Evolutionary conservation across 2,888 invertebrate species (phyloP).

Genomic region (Tetragonula carbonaria): DNA sequence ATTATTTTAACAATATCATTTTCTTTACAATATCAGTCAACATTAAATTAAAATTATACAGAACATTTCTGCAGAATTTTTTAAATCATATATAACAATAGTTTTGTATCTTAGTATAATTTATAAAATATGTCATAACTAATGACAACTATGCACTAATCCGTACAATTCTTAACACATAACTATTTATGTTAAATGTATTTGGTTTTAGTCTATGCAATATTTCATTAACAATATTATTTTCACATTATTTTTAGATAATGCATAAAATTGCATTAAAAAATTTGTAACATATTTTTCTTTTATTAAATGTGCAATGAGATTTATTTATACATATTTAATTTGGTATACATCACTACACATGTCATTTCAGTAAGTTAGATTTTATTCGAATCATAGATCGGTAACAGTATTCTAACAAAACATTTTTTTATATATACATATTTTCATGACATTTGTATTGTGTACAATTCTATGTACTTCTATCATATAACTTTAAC

Average conservation of each 20-base stretch:
- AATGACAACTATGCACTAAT: conserved; percentile 36
- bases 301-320: conserved; percentile 28
- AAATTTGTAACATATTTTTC: conserved; percentile 4
- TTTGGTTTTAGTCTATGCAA: conserved; percentile 7
- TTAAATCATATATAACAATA: conserved; percentile 30
- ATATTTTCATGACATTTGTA: conserved; percentile 58
- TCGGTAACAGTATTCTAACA: conserved; percentile 47
- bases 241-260: conserved; percentile 3
- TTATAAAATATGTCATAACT: conserved; percentile 30
- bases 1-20: background rate
- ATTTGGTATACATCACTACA: conserved; percentile 8
- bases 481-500: conserved; percentile 63
- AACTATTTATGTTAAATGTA: conserved; percentile 13
- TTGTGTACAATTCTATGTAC: conserved; percentile 55
- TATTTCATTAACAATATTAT: background rate
- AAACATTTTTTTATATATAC: conserved; percentile 41
- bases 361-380: conserved; percentile 21
- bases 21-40: conserved; percentile 3
- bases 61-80: conserved; percentile 23
- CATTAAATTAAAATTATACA: conserved; percentile 30
- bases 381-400: conserved; percentile 29
- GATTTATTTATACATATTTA: conserved; percentile 11
- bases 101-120: conserved; percentile 36
- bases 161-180: conserved; percentile 22
- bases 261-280: background rate